Percentiles rank a stretch among this genome's conserved stretches.
Conservation (phyloP, 2,888 invertebrate genomes). For the Pachydiplax longipennis region DNA sequence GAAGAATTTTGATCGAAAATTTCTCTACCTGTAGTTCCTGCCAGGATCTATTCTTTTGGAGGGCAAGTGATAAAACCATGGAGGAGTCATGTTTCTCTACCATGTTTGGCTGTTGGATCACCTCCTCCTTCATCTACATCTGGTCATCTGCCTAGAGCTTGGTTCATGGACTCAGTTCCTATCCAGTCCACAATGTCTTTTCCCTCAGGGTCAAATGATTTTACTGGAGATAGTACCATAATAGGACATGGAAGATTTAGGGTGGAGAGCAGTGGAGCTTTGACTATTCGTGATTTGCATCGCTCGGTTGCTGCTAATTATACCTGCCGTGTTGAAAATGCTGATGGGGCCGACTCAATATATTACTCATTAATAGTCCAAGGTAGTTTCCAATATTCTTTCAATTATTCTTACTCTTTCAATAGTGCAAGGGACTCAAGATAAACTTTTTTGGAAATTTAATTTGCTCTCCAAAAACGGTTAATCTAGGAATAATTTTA, state of each 20-base stretch:
- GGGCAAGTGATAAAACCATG: conserved; percentile 71
- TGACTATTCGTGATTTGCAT: conserved; percentile 71
- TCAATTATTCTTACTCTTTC: not conserved
- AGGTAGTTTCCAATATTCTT: conserved; percentile 56
- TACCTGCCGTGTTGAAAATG: conserved; percentile 72
- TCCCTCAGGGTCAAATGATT: conserved; percentile 7
- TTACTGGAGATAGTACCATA: not conserved
- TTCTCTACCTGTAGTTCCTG: conserved; percentile 63
- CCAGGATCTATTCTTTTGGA: conserved; percentile 76
- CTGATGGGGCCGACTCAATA: conserved; percentile 71
- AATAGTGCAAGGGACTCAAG: not conserved
- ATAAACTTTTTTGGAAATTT: not conserved
- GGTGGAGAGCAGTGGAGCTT: conserved; percentile 68
- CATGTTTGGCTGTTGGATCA: conserved; percentile 72
- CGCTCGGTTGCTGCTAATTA: conserved; percentile 74
- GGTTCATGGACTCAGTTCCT: conserved; percentile 66
- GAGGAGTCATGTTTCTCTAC: conserved; percentile 70
- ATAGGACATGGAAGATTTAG: conserved; percentile 30
- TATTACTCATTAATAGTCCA: conserved; percentile 72
- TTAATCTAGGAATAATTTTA: too few relatives aligned
- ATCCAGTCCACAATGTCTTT: conserved; percentile 34
- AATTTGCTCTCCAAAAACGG: too few relatives aligned
- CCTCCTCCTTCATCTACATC: conserved; percentile 59
- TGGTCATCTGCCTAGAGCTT: conserved; percentile 61
- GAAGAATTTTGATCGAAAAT: not conserved